Evolutionary conservation across 2,797 vertebrate genomes (phyloP).

Genomic region (Tokudaia tokunoshimensis): DNA sequence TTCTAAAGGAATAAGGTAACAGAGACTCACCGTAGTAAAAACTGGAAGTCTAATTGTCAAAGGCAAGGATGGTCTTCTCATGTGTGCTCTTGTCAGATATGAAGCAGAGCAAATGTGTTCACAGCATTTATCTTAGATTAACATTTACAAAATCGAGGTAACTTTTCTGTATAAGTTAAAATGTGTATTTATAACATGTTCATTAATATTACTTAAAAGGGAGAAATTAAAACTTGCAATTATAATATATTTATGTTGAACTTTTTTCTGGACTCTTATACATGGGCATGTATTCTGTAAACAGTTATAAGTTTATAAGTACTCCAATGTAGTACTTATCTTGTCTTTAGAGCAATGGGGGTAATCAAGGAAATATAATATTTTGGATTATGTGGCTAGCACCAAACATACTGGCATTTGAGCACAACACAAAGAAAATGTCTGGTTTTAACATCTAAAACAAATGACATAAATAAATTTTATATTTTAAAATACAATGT

Average conservation of each 20-base stretch:
- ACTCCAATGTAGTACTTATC: not conserved
- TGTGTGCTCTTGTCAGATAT: not conserved
- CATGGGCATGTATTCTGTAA: conserved; percentile 4
- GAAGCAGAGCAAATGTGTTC: not conserved
- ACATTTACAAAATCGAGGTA: not conserved
- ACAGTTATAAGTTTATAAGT: not conserved
- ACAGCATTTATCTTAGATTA: not conserved
- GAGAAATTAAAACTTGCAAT: not conserved
- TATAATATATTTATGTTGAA: not conserved
- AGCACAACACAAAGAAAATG: not conserved
- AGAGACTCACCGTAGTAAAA: not conserved
- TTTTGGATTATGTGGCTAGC: conserved; percentile 7
- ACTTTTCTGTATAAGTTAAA: not conserved
- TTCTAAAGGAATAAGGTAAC: not conserved
- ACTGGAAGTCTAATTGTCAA: not conserved
- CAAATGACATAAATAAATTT: not conserved
- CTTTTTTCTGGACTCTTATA: not conserved
- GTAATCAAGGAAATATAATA: not conserved
- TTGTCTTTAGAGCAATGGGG: not conserved
- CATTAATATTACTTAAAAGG: not conserved
- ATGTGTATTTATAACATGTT: not conserved
- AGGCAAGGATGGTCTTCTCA: not conserved
- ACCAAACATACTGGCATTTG: not conserved
- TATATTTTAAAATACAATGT: not conserved
- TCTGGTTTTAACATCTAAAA: conserved; percentile 15